Evolutionary conservation across 2,797 vertebrate genomes (phyloP), one percentile per base, ranked within the genome.

Genomic region (Gadopsis marmoratus): DNA sequence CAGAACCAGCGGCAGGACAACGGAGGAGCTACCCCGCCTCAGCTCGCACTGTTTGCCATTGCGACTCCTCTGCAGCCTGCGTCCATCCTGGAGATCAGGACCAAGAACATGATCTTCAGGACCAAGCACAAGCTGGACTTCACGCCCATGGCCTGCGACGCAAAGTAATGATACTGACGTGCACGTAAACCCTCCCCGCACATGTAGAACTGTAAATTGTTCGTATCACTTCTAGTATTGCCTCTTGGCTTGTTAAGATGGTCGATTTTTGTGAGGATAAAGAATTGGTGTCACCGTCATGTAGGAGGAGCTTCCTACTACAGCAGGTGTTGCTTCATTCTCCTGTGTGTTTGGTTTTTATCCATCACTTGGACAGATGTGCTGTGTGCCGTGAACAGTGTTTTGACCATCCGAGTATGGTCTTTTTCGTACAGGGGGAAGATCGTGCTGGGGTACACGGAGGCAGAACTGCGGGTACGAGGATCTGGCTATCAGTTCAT

Each of bases 101-200:
- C 95, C 65, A 95, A 97, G 91, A 95, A 86, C 4, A 93, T 96
- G 91, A 93, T 96, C 88, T 97, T 97, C 89, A 94, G 96, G 88
- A 96, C 96, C 76, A 97, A 97, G 84, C 95, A 97, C 92, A 97
- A 97, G 86, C 91, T 97, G 89, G 96, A 97, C 91, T 97, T 97
- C 89, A 97, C 96, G 3, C 96, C 96, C 0, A 54, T 93, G 86
- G 96, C 96, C 82, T 97, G 96, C 5, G 96, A 97, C 50, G 95
- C 96, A 73, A 88, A 95, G 96, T 97, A 94, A 85, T 17, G 21
- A 37, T 5, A 71, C 50, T 12, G 11, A 2, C 45, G 59, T 26
- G 3, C 31, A 35, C 50, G 35, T 14, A 4, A 14, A 17, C 2
- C 2, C 58, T 29, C 23, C 31, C 23, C 31, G 14, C 26, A 21